A percentile compares a stretch with the other conserved stretches of the same genome.
Conservation (phyloP, 2,797 vertebrate genomes). For the Dipus sagitta region DNA sequence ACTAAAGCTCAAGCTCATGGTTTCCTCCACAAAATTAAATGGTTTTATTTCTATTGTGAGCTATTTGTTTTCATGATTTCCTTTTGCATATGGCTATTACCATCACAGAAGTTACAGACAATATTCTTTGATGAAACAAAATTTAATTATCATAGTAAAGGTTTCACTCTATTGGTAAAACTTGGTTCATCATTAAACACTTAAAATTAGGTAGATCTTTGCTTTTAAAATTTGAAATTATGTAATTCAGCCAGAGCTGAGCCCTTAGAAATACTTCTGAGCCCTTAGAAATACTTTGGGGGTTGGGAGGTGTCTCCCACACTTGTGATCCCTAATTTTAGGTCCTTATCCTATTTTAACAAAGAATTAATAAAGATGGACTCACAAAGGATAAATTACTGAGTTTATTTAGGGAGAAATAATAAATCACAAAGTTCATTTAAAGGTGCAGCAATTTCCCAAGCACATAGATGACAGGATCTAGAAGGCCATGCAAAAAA, state of each 20-base stretch:
- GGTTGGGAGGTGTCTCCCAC: too few relatives aligned
- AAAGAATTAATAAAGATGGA: too few relatives aligned
- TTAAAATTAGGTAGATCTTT: slow-evolving; percentile 48
- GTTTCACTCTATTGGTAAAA: slow-evolving; percentile 31
- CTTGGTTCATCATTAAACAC: slow-evolving; percentile 67
- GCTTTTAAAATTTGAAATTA: slow-evolving; percentile 63
- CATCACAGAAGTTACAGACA: not conserved
- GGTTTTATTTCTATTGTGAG: slow-evolving; percentile 43
- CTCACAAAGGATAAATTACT: too few relatives aligned
- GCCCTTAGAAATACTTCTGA: too few relatives aligned
- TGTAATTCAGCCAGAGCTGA: not conserved
- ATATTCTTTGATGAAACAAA: slow-evolving; percentile 60
- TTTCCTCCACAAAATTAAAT: slow-evolving; percentile 54
- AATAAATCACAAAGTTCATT: too few relatives aligned
- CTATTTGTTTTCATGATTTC: slow-evolving; percentile 38
- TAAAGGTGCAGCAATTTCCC: too few relatives aligned
- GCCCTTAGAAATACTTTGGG: too few relatives aligned
- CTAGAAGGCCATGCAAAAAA: too few relatives aligned
- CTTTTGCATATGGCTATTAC: slow-evolving; percentile 69
- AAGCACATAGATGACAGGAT: too few relatives aligned
- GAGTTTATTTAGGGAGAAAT: too few relatives aligned
- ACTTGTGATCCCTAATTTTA: too few relatives aligned
- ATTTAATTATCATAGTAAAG: slow-evolving; percentile 67
- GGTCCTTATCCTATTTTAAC: too few relatives aligned
- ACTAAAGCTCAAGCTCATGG: slow-evolving; percentile 62